Conservation (phyloP, 2,113 vertebrate species). For the Furnarius figulus region DNA sequence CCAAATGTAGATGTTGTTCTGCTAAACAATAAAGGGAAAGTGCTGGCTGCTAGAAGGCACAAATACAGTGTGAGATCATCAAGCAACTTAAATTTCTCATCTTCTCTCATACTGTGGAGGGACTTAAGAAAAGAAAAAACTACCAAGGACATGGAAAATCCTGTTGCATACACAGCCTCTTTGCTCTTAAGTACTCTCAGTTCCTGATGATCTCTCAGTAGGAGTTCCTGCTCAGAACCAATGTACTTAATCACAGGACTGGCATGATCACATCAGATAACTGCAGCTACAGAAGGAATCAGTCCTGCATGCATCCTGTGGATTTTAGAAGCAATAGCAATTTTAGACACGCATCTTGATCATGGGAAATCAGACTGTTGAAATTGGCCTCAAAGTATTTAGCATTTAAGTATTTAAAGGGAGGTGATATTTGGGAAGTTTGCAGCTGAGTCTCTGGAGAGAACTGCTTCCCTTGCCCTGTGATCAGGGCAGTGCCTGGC, state of each 20-base stretch:
- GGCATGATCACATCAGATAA: not conserved
- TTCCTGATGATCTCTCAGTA: not conserved
- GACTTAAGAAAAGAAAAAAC: not conserved
- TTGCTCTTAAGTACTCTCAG: not conserved
- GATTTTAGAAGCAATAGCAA: not conserved
- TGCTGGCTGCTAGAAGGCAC: not conserved
- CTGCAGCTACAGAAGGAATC: not conserved
- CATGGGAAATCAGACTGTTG: not conserved
- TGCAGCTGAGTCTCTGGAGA: not conserved
- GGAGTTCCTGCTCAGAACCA: not conserved
- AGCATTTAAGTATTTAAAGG: not conserved
- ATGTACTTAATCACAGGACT: not conserved
- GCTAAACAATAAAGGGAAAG: not conserved
- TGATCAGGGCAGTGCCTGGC: not conserved
- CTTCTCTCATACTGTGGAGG: not conserved
- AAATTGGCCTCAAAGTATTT: not conserved
- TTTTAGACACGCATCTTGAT: not conserved
- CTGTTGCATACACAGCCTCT: not conserved
- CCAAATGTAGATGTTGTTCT: not conserved
- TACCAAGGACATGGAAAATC: not conserved
- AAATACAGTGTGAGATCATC: not conserved
- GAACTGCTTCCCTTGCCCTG: not conserved
- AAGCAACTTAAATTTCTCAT: not conserved
- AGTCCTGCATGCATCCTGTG: rapidly evolving
- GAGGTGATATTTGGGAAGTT: not conserved